Conservation (phyloP, 2,797 vertebrate species). For the Okamejei kenojei region DNA sequence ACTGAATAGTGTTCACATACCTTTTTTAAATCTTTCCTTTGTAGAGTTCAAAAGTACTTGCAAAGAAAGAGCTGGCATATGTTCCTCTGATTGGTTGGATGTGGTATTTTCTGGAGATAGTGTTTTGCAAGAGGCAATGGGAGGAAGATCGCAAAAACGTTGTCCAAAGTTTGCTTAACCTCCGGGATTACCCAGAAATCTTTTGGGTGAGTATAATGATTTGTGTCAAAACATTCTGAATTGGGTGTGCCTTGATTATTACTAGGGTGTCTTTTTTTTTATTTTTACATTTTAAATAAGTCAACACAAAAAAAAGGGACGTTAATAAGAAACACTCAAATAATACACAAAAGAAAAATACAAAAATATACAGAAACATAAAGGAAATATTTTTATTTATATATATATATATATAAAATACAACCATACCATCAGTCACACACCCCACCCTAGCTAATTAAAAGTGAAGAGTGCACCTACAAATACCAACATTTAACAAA, state of each 20-base stretch:
- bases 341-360: too few species aligned
- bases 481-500: too few species aligned
- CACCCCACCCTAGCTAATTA: too few species aligned
- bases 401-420: too few species aligned
- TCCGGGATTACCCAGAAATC: slow-evolving; percentile 83
- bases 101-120: slow-evolving; percentile 97
- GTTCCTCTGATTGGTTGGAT: slow-evolving; percentile 94
- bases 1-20: not conserved
- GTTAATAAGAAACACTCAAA: too few species aligned
- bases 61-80: slow-evolving; percentile 86
- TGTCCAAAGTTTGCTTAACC: slow-evolving; percentile 66
- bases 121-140: slow-evolving; percentile 94
- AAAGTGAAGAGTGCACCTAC: too few species aligned
- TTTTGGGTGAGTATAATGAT: slow-evolving; percentile 68
- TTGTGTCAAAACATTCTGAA: not conserved
- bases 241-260: not conserved
- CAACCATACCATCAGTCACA: too few species aligned
- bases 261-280: too few species aligned
- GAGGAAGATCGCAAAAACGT: slow-evolving; percentile 82
- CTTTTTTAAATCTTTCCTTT: slow-evolving; percentile 37
- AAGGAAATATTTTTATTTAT: too few species aligned
- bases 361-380: too few species aligned
- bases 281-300: too few species aligned
- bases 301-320: too few species aligned
- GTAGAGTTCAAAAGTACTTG: slow-evolving; percentile 90